Conservation (phyloP, 1,140 invertebrate species). For the Pararge aegeria region DNA sequence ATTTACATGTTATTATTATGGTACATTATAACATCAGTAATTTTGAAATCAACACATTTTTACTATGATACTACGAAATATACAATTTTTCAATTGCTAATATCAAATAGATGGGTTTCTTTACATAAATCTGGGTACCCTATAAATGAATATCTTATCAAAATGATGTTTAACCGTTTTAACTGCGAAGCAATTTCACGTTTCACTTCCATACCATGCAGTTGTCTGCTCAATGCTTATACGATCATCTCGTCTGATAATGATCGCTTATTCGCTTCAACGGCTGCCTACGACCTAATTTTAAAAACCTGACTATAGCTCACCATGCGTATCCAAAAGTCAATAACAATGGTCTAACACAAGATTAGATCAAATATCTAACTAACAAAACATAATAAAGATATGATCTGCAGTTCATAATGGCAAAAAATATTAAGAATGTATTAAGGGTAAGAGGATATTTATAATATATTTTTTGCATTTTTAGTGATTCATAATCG, state of each 20-base stretch:
- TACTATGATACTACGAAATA: too few relatives aligned
- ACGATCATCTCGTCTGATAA: slow-evolving; percentile 24
- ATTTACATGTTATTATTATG: too few relatives aligned
- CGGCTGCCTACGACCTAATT: slow-evolving; percentile 22
- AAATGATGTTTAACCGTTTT: slow-evolving; percentile 24
- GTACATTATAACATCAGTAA: too few relatives aligned
- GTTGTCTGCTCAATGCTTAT: slow-evolving; percentile 24
- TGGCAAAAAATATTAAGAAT: too few relatives aligned
- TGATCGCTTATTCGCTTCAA: slow-evolving; percentile 24
- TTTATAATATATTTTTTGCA: too few relatives aligned
- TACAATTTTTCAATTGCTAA: too few relatives aligned
- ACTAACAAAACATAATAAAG: neutral
- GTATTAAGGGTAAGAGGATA: too few relatives aligned
- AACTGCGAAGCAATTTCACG: slow-evolving; percentile 31
- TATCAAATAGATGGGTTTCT: too few relatives aligned
- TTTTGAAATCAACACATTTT: too few relatives aligned
- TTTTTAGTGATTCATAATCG: neutral
- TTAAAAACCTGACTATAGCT: slow-evolving; percentile 17
- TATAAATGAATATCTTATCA: slow-evolving; percentile 24
- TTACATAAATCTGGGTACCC: too few relatives aligned
- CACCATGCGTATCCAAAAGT: slow-evolving; percentile 2
- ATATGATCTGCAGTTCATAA: neutral
- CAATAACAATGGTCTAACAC: slow-evolving; percentile 1
- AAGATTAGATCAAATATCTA: neutral
- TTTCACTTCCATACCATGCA: slow-evolving; percentile 30